Percentiles rank a stretch among this genome's conserved stretches.
Evolutionary conservation across 1,140 invertebrate genomes (phyloP).

Genomic region (Orius laevigatus): DNA sequence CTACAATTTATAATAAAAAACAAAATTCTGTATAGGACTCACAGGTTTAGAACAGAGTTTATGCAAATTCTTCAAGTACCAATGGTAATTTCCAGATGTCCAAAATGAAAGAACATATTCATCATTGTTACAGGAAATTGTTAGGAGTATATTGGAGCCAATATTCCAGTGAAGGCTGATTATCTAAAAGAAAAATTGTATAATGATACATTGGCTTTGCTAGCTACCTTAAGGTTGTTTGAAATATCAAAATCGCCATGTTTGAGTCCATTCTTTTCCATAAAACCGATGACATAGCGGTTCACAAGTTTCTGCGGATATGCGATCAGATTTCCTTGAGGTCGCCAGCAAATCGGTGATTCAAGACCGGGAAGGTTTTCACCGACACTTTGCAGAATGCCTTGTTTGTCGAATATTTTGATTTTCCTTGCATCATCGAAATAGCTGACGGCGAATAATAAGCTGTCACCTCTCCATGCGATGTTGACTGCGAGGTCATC

Average conservation of each 20-base stretch:
- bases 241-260: slow-evolving; percentile 67
- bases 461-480: slow-evolving; percentile 71
- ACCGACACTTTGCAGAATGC: slow-evolving; percentile 50
- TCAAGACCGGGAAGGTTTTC: slow-evolving; percentile 31
- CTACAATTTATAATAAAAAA: neutral
- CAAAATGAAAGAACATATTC: slow-evolving; percentile 49
- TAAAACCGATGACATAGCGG: slow-evolving; percentile 62
- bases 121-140: slow-evolving; percentile 33
- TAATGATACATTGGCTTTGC: neutral
- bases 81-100: slow-evolving; percentile 73
- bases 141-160: slow-evolving; percentile 57
- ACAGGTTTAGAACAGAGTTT: slow-evolving; percentile 32
- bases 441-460: slow-evolving; percentile 61
- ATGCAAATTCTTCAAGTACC: slow-evolving; percentile 71
- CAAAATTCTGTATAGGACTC: neutral
- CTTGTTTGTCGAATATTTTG: slow-evolving; percentile 58
- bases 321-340: slow-evolving; percentile 62
- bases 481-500: slow-evolving; percentile 42
- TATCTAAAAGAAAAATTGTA: slow-evolving; percentile 10
- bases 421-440: slow-evolving; percentile 37
- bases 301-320: slow-evolving; percentile 43
- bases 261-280: slow-evolving; percentile 83
- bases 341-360: slow-evolving; percentile 55
- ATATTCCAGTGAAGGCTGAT: slow-evolving; percentile 51
- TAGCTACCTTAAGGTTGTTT: slow-evolving; percentile 32